These are phyloP conservation scores for Parnassius orleans DNA, from an alignment of 2,888 invertebrate species.

Conservation along the genomic window DNA sequence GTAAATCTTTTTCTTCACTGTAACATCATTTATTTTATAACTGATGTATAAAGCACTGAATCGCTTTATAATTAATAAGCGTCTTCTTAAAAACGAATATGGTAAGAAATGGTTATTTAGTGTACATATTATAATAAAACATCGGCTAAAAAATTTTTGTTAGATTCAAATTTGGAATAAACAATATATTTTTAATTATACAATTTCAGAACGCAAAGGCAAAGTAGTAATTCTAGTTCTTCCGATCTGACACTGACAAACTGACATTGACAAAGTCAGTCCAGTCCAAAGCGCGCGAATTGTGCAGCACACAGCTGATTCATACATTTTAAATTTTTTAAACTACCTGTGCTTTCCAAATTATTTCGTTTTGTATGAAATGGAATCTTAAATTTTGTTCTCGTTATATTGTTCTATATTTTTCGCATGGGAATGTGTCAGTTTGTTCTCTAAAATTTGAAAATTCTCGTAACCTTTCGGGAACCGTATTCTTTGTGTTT, in stretches of 20 bases:
- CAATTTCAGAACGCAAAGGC: constrained; percentile 32
- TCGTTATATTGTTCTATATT: not conserved
- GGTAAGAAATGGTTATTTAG: no score
- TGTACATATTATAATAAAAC: no score
- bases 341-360: constrained; percentile 17
- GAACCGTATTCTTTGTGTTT: constrained; percentile 33
- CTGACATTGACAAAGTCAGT: constrained; percentile 30
- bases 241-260: not conserved
- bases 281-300: constrained; percentile 39
- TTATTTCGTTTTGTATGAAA: constrained; percentile 6
- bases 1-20: not conserved
- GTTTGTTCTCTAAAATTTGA: constrained; percentile 12
- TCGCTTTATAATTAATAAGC: no score
- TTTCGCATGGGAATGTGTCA: constrained; percentile 26
- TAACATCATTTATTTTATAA: not conserved
- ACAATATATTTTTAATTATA: no score
- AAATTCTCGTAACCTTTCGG: constrained; percentile 39
- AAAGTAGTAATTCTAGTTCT: no score
- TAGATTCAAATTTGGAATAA: no score
- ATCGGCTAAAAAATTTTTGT: no score
- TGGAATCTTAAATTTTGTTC: constrained; percentile 11
- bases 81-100: no score
- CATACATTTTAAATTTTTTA: constrained; percentile 21
- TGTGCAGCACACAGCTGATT: constrained; percentile 30
- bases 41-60: no score